Conservation (phyloP, 1,140 invertebrate species). For the Drosophila leontia region DNA sequence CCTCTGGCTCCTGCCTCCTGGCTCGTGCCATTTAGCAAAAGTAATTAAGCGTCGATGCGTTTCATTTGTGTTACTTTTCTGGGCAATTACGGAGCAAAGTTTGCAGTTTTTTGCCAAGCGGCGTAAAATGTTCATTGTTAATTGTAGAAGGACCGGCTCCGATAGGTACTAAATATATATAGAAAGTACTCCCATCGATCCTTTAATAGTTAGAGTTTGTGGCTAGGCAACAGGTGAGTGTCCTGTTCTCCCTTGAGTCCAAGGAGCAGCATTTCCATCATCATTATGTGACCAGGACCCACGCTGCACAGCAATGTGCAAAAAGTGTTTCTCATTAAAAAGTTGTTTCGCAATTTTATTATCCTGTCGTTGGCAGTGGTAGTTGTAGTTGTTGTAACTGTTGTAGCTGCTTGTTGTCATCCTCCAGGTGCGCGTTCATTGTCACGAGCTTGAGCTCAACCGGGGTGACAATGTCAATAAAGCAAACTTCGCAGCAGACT, state of each 20-base stretch:
- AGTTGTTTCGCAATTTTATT: constrained; percentile 81
- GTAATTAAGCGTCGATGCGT: constrained; percentile 80
- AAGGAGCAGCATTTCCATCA: constrained; percentile 3
- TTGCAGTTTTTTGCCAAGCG: constrained; percentile 53
- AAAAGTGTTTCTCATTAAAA: constrained; percentile 82
- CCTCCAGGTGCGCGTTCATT: constrained; percentile 64
- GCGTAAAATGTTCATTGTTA: constrained; percentile 77
- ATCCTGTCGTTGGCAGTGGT: constrained; percentile 53
- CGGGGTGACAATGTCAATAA: constrained; percentile 78
- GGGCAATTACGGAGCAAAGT: constrained; percentile 72
- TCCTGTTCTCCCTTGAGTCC: not conserved
- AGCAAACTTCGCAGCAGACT: constrained; percentile 61
- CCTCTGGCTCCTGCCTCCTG: constrained; percentile 6
- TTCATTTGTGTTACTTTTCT: constrained; percentile 82
- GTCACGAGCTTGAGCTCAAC: constrained; percentile 52
- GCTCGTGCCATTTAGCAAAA: constrained; percentile 74
- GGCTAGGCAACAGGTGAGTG: constrained; percentile 24
- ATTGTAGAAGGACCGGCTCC: constrained; percentile 40
- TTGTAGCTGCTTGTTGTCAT: not conserved
- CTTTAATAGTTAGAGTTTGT: constrained; percentile 11
- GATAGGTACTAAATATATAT: not conserved
- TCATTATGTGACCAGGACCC: constrained; percentile 18
- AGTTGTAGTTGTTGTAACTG: constrained; percentile 3
- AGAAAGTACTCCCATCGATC: constrained; percentile 6
- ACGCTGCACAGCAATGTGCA: constrained; percentile 59